Conservation (phyloP, 2,797 vertebrate genomes). For the Tokudaia muenninki region DNA sequence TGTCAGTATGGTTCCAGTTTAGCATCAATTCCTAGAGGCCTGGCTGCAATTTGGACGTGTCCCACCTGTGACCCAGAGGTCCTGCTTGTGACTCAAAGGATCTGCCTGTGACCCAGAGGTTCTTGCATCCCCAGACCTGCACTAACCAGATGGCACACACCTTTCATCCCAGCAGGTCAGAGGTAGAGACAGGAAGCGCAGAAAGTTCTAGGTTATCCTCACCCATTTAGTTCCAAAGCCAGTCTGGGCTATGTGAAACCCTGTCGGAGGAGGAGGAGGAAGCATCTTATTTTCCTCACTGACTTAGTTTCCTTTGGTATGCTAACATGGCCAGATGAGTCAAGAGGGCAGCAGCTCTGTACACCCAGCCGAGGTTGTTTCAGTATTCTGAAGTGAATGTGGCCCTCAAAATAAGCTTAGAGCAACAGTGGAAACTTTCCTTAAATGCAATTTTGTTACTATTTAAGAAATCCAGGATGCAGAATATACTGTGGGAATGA, state of each 20-base stretch:
- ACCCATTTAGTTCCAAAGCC: no score
- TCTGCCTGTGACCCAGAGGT: not conserved
- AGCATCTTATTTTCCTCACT: no score
- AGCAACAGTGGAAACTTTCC: constrained; percentile 49
- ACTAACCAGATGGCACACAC: no score
- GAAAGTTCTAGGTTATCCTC: no score
- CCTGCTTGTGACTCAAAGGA: no score
- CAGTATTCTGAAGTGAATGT: constrained; percentile 83
- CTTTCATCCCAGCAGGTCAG: no score
- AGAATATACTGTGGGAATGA: no score
- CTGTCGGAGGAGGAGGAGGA: no score
- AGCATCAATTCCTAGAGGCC: not conserved
- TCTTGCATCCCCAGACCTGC: no score
- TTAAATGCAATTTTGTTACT: not conserved
- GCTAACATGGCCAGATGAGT: not conserved
- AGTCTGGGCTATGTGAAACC: no score
- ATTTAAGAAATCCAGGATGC: constrained; percentile 8
- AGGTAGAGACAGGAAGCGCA: no score
- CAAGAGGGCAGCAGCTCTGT: constrained; percentile 53
- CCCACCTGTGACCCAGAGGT: not conserved
- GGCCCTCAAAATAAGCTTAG: constrained; percentile 74
- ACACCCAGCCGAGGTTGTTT: constrained; percentile 66
- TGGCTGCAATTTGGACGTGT: not conserved
- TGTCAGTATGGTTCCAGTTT: not conserved
- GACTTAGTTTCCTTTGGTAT: not conserved